A percentile compares a stretch with the other conserved stretches of the same genome.
Conservation (phyloP, 2,113 vertebrate species). For the Erinaceus europaeus region DNA sequence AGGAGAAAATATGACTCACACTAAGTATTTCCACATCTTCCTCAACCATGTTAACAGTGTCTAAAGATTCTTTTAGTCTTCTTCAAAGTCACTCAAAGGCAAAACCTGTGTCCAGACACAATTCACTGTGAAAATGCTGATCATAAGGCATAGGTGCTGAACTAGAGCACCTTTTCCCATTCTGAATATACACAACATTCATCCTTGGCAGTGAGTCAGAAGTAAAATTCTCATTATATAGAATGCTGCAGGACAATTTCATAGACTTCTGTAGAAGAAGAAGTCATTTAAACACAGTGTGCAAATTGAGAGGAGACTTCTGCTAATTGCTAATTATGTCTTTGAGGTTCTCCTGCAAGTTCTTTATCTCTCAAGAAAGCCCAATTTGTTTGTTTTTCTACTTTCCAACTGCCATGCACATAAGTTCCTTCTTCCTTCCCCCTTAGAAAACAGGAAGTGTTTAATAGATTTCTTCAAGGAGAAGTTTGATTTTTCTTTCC, state of each 20-base stretch:
- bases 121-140: slow-evolving; percentile 16
- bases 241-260: slow-evolving; percentile 48
- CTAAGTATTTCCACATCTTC: neutral
- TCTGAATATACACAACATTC: slow-evolving; percentile 15
- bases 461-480: slow-evolving; percentile 56
- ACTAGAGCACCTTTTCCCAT: neutral
- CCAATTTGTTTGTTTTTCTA: slow-evolving; percentile 41
- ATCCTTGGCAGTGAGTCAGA: slow-evolving; percentile 42
- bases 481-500: slow-evolving; percentile 17
- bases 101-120: neutral
- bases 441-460: neutral
- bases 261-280: slow-evolving; percentile 32
- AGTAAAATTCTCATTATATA: slow-evolving; percentile 53
- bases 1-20: neutral
- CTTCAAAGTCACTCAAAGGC: slow-evolving; percentile 19
- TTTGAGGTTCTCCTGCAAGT: slow-evolving; percentile 51
- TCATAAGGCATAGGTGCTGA: neutral
- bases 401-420: slow-evolving; percentile 19
- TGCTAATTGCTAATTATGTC: slow-evolving; percentile 52
- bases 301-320: slow-evolving; percentile 45
- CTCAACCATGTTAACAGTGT: slow-evolving; percentile 22
- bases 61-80: neutral
- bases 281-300: slow-evolving; percentile 55
- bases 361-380: slow-evolving; percentile 49
- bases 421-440: slow-evolving; percentile 11